Percentiles rank a stretch among this genome's conserved stretches.
Evolutionary conservation across 1,140 invertebrate genomes (phyloP).

Genomic region (Pseudomyrmex sp.): DNA sequence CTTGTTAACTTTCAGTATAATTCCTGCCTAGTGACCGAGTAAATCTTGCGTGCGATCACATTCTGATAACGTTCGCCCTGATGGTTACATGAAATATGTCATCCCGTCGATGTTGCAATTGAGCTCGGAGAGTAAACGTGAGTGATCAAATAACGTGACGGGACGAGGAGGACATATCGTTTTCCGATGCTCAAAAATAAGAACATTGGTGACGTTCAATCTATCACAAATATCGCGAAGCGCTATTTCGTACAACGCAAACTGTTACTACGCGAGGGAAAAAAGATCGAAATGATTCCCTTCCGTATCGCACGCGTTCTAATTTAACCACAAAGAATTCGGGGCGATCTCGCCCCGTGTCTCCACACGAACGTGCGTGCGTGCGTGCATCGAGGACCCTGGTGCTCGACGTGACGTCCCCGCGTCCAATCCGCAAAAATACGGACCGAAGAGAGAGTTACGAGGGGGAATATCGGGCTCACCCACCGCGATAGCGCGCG

Average conservation of each 20-base stretch:
- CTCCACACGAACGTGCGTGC: conserved; percentile 17
- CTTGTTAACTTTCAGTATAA: background rate
- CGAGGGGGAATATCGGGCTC: conserved; percentile 45
- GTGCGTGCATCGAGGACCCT: conserved; percentile 49
- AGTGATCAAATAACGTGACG: too few relatives aligned
- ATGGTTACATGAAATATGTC: background rate
- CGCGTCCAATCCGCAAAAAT: conserved; percentile 51
- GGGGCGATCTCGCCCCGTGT: background rate
- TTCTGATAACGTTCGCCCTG: background rate
- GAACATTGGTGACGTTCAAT: background rate
- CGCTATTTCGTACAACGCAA: background rate
- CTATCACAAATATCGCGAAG: background rate
- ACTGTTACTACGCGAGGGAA: background rate
- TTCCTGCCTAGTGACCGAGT: background rate
- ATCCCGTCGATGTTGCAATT: background rate
- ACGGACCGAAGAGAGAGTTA: conserved; percentile 63
- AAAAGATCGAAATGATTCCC: conserved; percentile 3
- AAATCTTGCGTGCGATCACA: conserved; percentile 15
- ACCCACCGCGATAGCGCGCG: conserved; percentile 53
- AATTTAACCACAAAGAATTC: conserved; percentile 22
- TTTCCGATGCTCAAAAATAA: too few relatives aligned
- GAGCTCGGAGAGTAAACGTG: too few relatives aligned
- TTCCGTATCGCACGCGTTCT: background rate
- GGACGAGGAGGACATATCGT: too few relatives aligned
- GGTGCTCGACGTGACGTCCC: conserved; percentile 55